Evolutionary conservation across 1,140 invertebrate genomes (phyloP).

Genomic region (Pseudomyrmex sp.): DNA sequence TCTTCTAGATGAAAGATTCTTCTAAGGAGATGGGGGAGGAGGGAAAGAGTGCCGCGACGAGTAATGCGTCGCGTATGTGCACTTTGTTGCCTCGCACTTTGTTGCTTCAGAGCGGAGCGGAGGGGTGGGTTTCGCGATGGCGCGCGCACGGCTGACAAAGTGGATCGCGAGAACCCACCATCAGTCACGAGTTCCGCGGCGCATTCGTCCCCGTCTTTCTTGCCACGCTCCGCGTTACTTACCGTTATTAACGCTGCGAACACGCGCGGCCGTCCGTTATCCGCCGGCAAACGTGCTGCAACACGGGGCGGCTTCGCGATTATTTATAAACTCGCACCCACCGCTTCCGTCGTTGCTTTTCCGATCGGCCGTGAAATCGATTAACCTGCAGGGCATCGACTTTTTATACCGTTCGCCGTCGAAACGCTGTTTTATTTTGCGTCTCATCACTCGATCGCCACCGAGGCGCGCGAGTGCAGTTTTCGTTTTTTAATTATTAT

Average conservation of each 20-base stretch:
- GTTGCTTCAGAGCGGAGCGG: conserved; percentile 14
- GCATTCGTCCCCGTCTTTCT: conserved; percentile 63
- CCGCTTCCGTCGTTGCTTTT: conserved; percentile 51
- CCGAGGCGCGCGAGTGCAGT: background rate
- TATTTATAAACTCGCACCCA: conserved; percentile 63
- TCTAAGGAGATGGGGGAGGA: too few species aligned
- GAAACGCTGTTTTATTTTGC: conserved; percentile 22
- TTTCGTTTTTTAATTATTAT: conserved; percentile 3
- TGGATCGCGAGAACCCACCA: conserved; percentile 44
- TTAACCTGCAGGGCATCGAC: conserved; percentile 45
- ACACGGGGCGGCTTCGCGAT: conserved; percentile 33
- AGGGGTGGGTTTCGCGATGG: conserved; percentile 12
- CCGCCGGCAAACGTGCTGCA: conserved; percentile 3
- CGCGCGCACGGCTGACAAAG: conserved; percentile 57
- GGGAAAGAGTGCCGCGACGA: background rate
- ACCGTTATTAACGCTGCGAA: conserved; percentile 63
- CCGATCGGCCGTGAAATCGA: conserved; percentile 62
- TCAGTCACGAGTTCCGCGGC: conserved; percentile 57
- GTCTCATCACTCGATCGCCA: background rate
- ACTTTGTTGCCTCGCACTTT: conserved; percentile 39
- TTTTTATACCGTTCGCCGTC: conserved; percentile 28
- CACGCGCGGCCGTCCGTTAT: conserved; percentile 58
- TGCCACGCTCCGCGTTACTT: conserved; percentile 62
- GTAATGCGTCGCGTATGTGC: conserved; percentile 50
- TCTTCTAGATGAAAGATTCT: conserved; percentile 22